Percentiles rank a stretch among this genome's conserved stretches.
Evolutionary conservation across 2,797 vertebrate species (phyloP).

Genomic region (Phalanger gymnotis): DNA sequence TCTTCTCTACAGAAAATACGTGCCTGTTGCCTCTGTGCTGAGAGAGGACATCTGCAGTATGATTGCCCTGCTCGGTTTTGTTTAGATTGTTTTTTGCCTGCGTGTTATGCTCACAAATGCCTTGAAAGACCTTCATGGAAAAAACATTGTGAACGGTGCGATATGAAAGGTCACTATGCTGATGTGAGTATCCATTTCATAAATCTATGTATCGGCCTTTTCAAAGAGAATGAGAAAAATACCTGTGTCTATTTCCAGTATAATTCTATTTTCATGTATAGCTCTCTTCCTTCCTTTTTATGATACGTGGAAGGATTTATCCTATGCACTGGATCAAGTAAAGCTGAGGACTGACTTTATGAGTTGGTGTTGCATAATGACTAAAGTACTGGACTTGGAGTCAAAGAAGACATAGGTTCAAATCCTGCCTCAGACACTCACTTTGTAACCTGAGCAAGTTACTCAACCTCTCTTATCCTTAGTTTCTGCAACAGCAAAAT

Average conservation of each 20-base stretch:
- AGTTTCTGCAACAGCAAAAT: not conserved
- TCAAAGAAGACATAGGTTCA: not conserved
- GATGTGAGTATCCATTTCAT: slow-evolving; percentile 89
- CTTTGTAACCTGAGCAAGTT: not conserved
- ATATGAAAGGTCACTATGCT: slow-evolving; percentile 92
- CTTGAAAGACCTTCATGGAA: slow-evolving; percentile 89
- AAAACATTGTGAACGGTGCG: slow-evolving; percentile 92
- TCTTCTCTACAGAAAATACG: slow-evolving; percentile 85
- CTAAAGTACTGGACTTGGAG: not conserved
- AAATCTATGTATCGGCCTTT: slow-evolving; percentile 41
- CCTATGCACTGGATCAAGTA: not conserved
- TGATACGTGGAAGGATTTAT: slow-evolving; percentile 48
- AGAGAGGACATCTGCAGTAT: slow-evolving; percentile 85
- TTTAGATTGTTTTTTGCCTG: slow-evolving; percentile 91
- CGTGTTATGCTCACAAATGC: slow-evolving; percentile 89
- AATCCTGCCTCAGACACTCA: not conserved
- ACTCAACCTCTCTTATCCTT: not conserved
- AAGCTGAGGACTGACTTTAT: slow-evolving; percentile 17
- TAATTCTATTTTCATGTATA: slow-evolving; percentile 4
- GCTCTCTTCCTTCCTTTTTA: slow-evolving; percentile 15
- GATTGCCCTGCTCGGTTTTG: slow-evolving; percentile 90
- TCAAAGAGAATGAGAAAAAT: not conserved
- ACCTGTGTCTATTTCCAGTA: not conserved
- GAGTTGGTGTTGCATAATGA: not conserved
- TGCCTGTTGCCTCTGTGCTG: slow-evolving; percentile 91